phyloP scores from a whole-genome alignment of 2,797 vertebrate genomes.

The Anomalospiza imberbis region DNA sequence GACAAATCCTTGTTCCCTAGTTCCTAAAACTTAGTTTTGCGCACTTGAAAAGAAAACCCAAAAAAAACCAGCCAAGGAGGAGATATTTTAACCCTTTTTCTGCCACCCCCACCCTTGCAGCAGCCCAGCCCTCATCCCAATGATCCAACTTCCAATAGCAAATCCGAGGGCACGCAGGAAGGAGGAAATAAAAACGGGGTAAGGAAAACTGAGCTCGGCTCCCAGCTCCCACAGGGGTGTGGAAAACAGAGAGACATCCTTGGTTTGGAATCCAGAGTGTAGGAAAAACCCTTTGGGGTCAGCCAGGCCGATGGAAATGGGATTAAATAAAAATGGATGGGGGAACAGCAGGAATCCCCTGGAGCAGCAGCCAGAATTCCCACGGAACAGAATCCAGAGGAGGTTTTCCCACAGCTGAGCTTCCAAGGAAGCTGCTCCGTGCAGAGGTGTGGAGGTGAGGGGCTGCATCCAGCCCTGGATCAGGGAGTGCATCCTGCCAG shows the following conservation, averaged over 20 bases:
- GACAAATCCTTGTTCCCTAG: conserved; percentile 5
- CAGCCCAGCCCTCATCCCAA: conserved; percentile 74
- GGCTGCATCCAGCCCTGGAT: background rate
- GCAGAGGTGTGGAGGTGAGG: accelerated
- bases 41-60: background rate
- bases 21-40: conserved; percentile 27
- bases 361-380: background rate
- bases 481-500: accelerated
- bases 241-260: background rate
- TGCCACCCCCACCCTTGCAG: conserved; percentile 69
- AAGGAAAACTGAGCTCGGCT: conserved; percentile 62
- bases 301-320: background rate
- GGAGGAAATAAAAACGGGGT: conserved; percentile 70
- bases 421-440: background rate
- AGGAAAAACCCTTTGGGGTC: background rate
- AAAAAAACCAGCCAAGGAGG: background rate
- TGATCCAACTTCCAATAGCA: conserved; percentile 71
- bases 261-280: accelerated
- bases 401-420: background rate
- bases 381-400: accelerated
- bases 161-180: conserved; percentile 65
- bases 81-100: conserved; percentile 68
- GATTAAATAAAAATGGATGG: background rate
- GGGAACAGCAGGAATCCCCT: background rate
- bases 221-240: background rate